Evolutionary conservation across 64 coral and sea anemone species (phyloP), one percentile per base, ranked within the genome.

Genomic region (Platygyra sinensis): DNA sequence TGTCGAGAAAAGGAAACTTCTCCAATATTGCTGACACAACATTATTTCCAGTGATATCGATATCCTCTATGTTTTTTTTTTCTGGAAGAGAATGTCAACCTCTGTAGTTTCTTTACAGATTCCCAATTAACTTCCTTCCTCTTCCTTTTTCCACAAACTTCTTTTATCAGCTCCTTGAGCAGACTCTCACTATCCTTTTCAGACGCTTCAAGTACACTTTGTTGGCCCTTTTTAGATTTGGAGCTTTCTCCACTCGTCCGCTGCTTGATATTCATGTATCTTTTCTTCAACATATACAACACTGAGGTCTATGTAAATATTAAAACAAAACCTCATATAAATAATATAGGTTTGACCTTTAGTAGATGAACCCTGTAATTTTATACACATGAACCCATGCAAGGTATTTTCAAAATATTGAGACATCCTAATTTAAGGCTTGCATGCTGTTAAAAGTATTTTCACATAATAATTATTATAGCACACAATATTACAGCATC

Each of bases 231-330:
- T 73, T 17, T 73, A 73, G 72, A 73, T 29, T 73, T 73, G 30
- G 72, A 73, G 72, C 72, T 73, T 27, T 28, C 72, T 29, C 24
- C 72, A 73, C 72, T 73, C 8, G 4, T 73, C n/a, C 30, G 22
- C 13, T 22, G 27, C 72, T 30, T 73, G 72, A 29, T 73, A 30
- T 73, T 73, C 25, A 73, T 73, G 72, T 73, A 73, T 73, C 30
- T 73, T 31, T 73, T 73, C 72, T 73, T 73, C 30, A 73, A 73
- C 72, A 73, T 17, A 27, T 30, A 73, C 72, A 30, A 73, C 39
- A 73, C 11, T 20, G 72, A 73, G 72, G 72, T 73, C 72, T 73
- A 36, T 36, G 33, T 36, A 73, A 73, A 62, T 62, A 62, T 62
- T 62, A 62, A 12, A 62, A 73, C 28, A 73, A 73, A 73, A 32